Conservation (phyloP, 2,113 vertebrate species). For the Nyctereutes procyonoides region DNA sequence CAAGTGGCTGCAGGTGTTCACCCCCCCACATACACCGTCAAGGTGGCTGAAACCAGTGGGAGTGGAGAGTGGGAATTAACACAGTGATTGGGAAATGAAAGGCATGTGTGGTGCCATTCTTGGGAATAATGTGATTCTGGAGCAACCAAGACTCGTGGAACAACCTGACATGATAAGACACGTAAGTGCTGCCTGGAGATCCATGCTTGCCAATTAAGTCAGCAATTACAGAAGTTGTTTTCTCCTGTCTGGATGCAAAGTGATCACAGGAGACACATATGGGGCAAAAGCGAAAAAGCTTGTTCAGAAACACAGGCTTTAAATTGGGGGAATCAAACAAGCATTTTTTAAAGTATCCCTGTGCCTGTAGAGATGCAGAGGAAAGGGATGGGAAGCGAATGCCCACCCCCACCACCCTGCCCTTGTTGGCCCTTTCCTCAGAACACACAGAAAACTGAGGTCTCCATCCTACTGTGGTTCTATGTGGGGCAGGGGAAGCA, state of each 20-base stretch:
- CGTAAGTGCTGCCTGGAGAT: neutral
- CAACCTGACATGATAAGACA: neutral
- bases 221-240: neutral
- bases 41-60: neutral
- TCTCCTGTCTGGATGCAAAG: constrained; percentile 49
- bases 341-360: neutral
- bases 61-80: neutral
- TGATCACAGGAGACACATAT: constrained; percentile 53
- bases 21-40: neutral
- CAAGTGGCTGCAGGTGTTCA: neutral
- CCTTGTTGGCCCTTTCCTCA: neutral
- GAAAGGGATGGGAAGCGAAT: neutral
- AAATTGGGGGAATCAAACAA: constrained; percentile 7
- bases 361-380: neutral
- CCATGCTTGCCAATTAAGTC: neutral
- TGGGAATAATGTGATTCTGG: neutral
- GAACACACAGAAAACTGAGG: neutral
- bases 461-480: neutral
- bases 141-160: neutral
- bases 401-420: too few relatives aligned
- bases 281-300: neutral
- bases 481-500: neutral
- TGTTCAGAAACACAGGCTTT: constrained; percentile 4
- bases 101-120: neutral
- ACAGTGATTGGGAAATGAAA: neutral